phyloP scores from a whole-genome alignment of 2,113 vertebrate species.

The Fulica atra region DNA sequence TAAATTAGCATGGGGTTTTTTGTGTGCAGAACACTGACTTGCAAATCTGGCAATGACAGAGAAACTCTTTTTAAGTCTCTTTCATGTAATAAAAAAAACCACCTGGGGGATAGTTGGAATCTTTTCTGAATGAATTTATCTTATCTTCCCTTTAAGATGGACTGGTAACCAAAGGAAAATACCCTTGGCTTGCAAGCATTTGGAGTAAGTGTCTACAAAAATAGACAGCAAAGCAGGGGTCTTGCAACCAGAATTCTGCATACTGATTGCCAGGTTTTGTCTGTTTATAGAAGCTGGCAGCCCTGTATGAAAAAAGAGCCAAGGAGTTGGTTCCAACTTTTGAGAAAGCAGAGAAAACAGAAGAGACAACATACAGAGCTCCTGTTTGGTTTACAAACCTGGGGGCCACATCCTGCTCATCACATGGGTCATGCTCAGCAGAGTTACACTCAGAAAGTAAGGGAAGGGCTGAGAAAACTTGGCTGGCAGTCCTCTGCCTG shows the following conservation, averaged over 20 bases:
- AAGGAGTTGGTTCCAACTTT: slow-evolving; percentile 3
- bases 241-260: background rate
- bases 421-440: background rate
- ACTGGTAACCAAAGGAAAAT: background rate
- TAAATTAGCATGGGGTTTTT: background rate
- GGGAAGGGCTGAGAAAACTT: background rate
- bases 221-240: background rate
- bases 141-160: background rate
- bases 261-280: background rate
- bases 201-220: background rate
- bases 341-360: background rate
- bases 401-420: background rate
- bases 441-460: background rate
- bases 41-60: background rate
- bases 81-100: background rate
- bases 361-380: background rate
- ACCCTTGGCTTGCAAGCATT: background rate
- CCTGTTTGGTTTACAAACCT: background rate
- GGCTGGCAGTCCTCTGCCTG: background rate
- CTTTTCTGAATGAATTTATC: background rate
- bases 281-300: background rate
- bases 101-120: background rate
- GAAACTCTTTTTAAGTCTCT: background rate
- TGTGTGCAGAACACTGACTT: background rate
- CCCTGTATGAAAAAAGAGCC: background rate